phyloP scores from a whole-genome alignment of 2,113 vertebrate species.

The Meleagris gallopavo region DNA sequence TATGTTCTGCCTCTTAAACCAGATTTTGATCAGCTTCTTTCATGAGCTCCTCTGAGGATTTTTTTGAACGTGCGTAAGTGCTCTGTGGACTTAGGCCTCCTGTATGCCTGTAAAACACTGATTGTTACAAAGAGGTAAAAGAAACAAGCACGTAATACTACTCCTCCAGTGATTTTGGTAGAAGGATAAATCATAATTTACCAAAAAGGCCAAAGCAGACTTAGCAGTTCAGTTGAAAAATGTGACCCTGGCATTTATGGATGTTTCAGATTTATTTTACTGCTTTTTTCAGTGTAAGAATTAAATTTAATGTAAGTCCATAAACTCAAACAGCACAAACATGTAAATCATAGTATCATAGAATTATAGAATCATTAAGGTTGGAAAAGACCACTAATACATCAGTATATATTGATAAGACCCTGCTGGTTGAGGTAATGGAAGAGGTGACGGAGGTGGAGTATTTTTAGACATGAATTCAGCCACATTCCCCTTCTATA shows the following conservation, averaged over 20 bases:
- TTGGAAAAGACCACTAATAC: neutral
- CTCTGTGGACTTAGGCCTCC: neutral
- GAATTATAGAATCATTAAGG: too few relatives aligned
- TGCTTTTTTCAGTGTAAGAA: constrained; percentile 11
- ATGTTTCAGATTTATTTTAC: constrained; percentile 28
- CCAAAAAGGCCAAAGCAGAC: neutral
- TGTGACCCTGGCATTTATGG: constrained; percentile 6
- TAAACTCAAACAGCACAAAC: neutral
- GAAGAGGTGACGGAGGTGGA: neutral
- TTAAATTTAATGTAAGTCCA: neutral
- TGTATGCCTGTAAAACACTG: neutral
- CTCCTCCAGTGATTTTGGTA: neutral
- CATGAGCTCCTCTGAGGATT: neutral
- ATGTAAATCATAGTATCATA: neutral
- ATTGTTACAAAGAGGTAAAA: neutral
- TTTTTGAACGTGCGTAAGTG: rapidly evolving
- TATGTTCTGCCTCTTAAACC: constrained; percentile 32
- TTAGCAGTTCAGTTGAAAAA: constrained; percentile 30
- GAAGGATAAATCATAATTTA: neutral
- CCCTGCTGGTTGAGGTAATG: neutral
- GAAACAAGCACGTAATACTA: neutral
- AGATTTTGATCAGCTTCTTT: constrained; percentile 31
- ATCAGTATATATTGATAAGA: neutral
- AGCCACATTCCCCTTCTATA: neutral
- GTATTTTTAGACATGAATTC: neutral